phyloP scores from a whole-genome alignment of 2,113 vertebrate species.

The Centropus bengalensis region DNA sequence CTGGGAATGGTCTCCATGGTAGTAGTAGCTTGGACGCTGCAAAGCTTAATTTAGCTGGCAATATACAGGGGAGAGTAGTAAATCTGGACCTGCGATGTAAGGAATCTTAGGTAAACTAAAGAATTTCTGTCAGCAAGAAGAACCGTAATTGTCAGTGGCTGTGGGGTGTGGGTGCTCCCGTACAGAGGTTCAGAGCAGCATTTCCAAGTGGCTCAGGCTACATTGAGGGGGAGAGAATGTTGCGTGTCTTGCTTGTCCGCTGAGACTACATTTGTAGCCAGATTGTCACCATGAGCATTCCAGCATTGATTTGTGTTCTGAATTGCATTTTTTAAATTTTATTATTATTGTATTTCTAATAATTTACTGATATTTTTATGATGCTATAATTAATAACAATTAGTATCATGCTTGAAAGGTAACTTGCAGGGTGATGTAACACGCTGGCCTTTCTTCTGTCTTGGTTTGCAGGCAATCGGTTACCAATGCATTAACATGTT shows the following conservation, averaged over 20 bases:
- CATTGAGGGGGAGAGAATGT: not conserved
- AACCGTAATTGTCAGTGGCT: not conserved
- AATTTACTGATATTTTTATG: not conserved
- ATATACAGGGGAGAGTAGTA: not conserved
- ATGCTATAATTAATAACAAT: not conserved
- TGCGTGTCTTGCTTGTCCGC: not conserved
- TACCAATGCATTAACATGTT: not conserved
- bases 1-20: not conserved
- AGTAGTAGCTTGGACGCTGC: not conserved
- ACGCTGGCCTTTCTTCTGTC: not conserved
- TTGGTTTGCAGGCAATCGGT: not conserved
- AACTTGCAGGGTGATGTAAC: not conserved
- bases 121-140: not conserved
- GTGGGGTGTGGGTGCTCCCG: not conserved
- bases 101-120: not conserved
- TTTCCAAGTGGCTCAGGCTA: not conserved
- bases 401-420: not conserved
- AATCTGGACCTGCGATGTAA: not conserved
- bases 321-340: not conserved
- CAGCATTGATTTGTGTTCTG: not conserved
- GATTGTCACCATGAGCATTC: not conserved
- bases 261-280: not conserved
- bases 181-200: not conserved
- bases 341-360: not conserved
- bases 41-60: not conserved